Evolutionary conservation across 2,888 invertebrate genomes (phyloP).

Genomic region (Hofmannophila pseudospretella): DNA sequence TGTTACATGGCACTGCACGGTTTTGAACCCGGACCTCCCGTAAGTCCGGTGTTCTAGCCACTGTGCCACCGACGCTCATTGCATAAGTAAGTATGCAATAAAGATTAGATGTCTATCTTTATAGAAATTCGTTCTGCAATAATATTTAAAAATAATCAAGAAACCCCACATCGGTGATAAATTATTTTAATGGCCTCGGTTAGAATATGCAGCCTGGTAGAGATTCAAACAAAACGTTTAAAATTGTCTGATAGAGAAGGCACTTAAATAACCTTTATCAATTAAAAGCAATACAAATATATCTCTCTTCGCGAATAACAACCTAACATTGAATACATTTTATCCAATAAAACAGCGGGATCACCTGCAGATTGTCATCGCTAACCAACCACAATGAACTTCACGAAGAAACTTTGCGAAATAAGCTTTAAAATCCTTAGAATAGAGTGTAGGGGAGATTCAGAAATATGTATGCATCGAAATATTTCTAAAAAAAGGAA

Average conservation of each 20-base stretch:
- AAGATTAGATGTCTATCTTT: too few species aligned
- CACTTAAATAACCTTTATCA: conserved; percentile 20
- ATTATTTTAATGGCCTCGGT: too few species aligned
- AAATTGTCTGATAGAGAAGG: background rate
- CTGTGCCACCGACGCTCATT: too few species aligned
- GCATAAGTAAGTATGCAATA: too few species aligned
- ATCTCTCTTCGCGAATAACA: conserved; percentile 24
- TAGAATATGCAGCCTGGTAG: too few species aligned
- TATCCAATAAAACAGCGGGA: conserved; percentile 49
- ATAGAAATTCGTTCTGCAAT: too few species aligned
- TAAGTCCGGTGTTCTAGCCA: too few species aligned
- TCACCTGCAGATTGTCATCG: conserved; percentile 51
- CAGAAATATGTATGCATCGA: conserved; percentile 7
- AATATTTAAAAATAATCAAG: too few species aligned
- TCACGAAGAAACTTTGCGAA: conserved; percentile 14
- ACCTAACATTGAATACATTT: conserved; percentile 26
- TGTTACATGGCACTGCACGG: too few species aligned
- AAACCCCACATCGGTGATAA: too few species aligned
- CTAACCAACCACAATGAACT: conserved; percentile 31
- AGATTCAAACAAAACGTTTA: too few species aligned
- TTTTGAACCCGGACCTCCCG: too few species aligned
- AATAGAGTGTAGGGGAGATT: conserved; percentile 13
- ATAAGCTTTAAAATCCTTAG: conserved; percentile 15
- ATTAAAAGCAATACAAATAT: conserved; percentile 30
- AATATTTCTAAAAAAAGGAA: conserved; percentile 27